A percentile compares a stretch with the other conserved stretches of the same genome.
Conservation (phyloP, 1,140 invertebrate genomes). For the Cydia strobilella region DNA sequence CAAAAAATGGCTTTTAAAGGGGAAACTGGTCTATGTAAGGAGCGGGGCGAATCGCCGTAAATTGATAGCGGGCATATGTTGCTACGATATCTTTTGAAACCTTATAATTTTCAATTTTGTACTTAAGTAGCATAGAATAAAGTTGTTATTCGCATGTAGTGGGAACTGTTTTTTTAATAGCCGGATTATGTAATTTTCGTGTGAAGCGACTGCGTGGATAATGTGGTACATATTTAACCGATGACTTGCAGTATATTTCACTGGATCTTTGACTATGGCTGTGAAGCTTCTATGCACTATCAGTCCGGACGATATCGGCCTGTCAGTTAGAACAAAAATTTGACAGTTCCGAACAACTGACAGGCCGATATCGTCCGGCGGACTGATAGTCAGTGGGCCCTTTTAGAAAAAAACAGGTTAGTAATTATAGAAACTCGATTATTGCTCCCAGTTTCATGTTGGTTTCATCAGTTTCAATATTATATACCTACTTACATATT, state of each 20-base stretch:
- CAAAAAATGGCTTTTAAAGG: conserved; percentile 56
- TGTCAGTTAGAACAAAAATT: too few relatives aligned
- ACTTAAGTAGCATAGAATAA: not conserved
- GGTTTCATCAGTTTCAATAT: too few relatives aligned
- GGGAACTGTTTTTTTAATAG: not conserved
- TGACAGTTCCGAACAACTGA: too few relatives aligned
- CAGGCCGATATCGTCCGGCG: too few relatives aligned
- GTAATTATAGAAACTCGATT: too few relatives aligned
- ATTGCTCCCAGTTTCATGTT: too few relatives aligned
- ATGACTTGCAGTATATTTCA: conserved; percentile 31
- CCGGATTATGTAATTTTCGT: conserved; percentile 31
- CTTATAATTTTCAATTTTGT: not conserved
- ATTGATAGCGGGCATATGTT: conserved; percentile 54
- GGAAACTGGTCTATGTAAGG: conserved; percentile 37
- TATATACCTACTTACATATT: too few relatives aligned
- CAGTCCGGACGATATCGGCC: too few relatives aligned
- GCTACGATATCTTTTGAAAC: conserved; percentile 10
- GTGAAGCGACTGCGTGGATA: conserved; percentile 26
- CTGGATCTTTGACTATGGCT: conserved; percentile 11
- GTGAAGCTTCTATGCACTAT: not conserved
- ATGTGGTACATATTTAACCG: conserved; percentile 36
- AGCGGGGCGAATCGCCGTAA: conserved; percentile 69
- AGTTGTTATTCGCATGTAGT: not conserved
- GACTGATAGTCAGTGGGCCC: too few relatives aligned
- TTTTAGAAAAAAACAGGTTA: too few relatives aligned